Evolutionary conservation across 2,113 vertebrate species (phyloP), one percentile per base, ranked within the genome.

Genomic region (Lepus timidus): DNA sequence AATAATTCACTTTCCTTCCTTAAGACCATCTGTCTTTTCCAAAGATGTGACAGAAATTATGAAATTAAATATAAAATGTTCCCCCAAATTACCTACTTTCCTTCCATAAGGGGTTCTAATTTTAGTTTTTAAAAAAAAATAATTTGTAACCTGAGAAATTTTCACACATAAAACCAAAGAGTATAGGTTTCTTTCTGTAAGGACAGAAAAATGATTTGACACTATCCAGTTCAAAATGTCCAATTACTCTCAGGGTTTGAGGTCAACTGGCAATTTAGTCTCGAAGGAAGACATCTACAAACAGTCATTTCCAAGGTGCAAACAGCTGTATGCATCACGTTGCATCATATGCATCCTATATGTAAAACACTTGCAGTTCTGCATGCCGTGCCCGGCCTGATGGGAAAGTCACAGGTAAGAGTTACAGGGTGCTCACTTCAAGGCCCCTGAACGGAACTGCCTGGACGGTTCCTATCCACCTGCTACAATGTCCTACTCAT

Each of bases 51-150:
- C 58, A 93, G 79, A 88, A 33, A 78, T 33, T 68, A 58, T 58
- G 19, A 17, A 58, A 31, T 74, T 87, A 92, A 89, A 74, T 39
- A 67, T 49, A 89, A 88, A 97, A 23, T n/a, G 79, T n/a, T 44
- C 0, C 0, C 76, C 49, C 11, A 44, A 61, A 79, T 81, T 62
- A 62, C n/a, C 58, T 44, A 29, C 23, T 87, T 64, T 70, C 85
- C 36, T 79, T 71, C 78, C 71, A 9, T 10, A 75, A 20, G 12
- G 12, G 7, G 1, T 90, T 58, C 52, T 33, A 74, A 89, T 78
- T 70, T n/a, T 75, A 73, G 27, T 29, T 83, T 44, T 44, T 44
- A 61, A 29, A 2, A 84, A n/a, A 83, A 74, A 79, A 13, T 11
- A 67, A 12, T 33, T 80, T 87, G 52, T 55, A 86, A 29, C 9